Evolutionary conservation across 1,140 invertebrate species (phyloP), one percentile per base, ranked within the genome.

Genomic region (Aphaenogaster floridana): DNA sequence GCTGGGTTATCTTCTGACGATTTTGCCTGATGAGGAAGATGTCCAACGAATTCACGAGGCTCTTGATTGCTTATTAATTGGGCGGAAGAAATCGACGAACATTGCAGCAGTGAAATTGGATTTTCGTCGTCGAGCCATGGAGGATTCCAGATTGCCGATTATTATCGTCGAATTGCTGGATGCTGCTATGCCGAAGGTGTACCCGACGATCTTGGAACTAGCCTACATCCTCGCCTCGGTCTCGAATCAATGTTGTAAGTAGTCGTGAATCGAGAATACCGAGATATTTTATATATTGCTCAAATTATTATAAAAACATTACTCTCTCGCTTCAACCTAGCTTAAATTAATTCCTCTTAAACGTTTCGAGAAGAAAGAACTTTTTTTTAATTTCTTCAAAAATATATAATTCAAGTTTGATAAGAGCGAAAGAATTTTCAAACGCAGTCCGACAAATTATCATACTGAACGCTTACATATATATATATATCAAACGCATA

Each of bases 201-300:
- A 91, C 63, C 48, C 74, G 13, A 89, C 79, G 34, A 50, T 92
- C 4, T 81, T 95, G 42, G 81, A 94, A 48, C 7, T 94, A 0
- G 36, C 89, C 11, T 83, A 87, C 3, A 36, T 88, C 34, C 52
- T 95, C 15, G 88, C 83, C 5, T 92, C 92, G 4, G 48, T 89
- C 5, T 93, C 93, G 0, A 4, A 52, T 9, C 21, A 28, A 9
- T 93, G 84, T 68, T 94, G 94, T 95, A 63, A 91, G 93, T 91
- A 79, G 15, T 21, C 36, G 3, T 3, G 17, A 66, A 21, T 2
- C 57, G 13, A 21, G 13, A 45, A 21, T n/a, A 21, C 5, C 2
- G 7, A 34, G 0, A 68, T 72, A 71, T 71, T 34, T 52, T 52
- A 52, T 72, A 36, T 52, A 36, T 52, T 50, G 21, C 9, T 21